A percentile compares a stretch with the other conserved stretches of the same genome.
Conservation (phyloP, 2,888 invertebrate species). For the Willowsia nigromaculata region DNA sequence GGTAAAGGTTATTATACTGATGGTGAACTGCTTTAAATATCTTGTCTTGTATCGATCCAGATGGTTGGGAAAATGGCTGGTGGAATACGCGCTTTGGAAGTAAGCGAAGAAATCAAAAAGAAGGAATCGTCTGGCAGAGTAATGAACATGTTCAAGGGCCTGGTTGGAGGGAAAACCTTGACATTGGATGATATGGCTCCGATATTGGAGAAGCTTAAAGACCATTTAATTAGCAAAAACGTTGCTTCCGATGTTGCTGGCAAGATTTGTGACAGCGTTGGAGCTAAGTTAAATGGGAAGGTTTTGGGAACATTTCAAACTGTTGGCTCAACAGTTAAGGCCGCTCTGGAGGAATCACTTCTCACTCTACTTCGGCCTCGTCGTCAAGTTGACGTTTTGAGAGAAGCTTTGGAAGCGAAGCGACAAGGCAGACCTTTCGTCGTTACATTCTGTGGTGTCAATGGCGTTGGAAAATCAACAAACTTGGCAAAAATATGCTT, state of each 20-base stretch:
- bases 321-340: conserved; percentile 92
- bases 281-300: conserved; percentile 93
- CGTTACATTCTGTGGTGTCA: conserved; percentile 98
- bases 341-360: conserved; percentile 93
- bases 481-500: conserved; percentile 99
- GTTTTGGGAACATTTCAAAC: conserved; percentile 96
- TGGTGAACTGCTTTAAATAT: not conserved
- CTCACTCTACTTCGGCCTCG: conserved; percentile 97
- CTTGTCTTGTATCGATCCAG: conserved; percentile 80
- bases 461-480: conserved; percentile 99
- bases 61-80: conserved; percentile 93
- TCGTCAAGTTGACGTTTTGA: conserved; percentile 95
- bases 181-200: conserved; percentile 90
- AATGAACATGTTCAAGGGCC: conserved; percentile 81
- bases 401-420: conserved; percentile 96
- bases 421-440: conserved; percentile 91
- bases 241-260: conserved; percentile 97
- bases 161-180: conserved; percentile 94
- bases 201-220: conserved; percentile 94
- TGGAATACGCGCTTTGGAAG: conserved; percentile 89
- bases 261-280: conserved; percentile 96
- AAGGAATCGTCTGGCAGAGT: conserved; percentile 80
- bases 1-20: too few relatives aligned
- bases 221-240: conserved; percentile 97
- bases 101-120: conserved; percentile 85